Base-by-base conservation (phyloP, 2,888 invertebrate species). In the Ceraclea dissimilis region DNA sequence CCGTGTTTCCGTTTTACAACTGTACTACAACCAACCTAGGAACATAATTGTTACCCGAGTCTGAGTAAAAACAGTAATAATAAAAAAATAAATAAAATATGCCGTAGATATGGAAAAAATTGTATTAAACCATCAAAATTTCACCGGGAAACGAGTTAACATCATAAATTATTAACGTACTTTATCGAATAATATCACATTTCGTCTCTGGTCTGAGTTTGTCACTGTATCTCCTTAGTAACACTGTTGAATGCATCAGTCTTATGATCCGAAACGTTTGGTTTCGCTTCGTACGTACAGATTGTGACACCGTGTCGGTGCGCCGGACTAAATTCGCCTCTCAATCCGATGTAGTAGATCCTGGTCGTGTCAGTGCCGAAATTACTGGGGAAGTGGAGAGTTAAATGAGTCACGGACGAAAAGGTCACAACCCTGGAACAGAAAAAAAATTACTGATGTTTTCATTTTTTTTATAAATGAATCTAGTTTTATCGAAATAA, bases 291-390 rank as follows among this genome's bases (percentile, higher is more conserved):
- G 71, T 97, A 97, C 50, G 86, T 88, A 67, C 93, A 91, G 66
- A 96, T 91, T 2, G 91, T 89, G 0, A 96, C 92, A 51, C 93
- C 94, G 69, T 95, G 93, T 63, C 85, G 79, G 67, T 89, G 90
- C 0, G 84, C 86, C 67, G 87, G 85, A 11, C 82, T 80, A 77
- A 89, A 99, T 75, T 98, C 97, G 19, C 98, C 99, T 69, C 88
- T 86, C 44, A 99, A 78, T 11, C 95, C 98, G 67, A 99, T 97
- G 69, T 98, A 99, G 69, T 88, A 92, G 60, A 97, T 84, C 67
- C 83, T 85, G 1, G 93, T 92, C 51, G 74, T 81, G n/a, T 92
- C 91, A 17, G 79, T 82, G 19, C 95, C 95, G 74, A 88, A 93
- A 73, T 94, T 96, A 16, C 79, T 79, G 8, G 93, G 91, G 69